phyloP scores from a whole-genome alignment of 1,140 invertebrate genomes.

The Ceratitis capitata region DNA sequence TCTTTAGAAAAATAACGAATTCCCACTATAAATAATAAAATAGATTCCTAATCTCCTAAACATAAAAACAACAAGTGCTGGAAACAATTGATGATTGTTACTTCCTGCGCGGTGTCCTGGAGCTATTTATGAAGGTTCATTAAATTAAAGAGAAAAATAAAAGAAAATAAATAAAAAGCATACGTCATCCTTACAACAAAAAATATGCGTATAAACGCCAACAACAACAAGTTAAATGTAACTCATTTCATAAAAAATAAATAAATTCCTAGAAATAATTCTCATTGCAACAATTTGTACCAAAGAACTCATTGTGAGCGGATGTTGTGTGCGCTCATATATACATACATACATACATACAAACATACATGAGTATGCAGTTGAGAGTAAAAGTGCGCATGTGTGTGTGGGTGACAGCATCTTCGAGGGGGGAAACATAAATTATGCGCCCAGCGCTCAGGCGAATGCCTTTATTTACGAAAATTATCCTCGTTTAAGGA shows the following conservation, averaged over 20 bases:
- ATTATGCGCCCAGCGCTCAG: background rate
- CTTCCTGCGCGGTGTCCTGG: background rate
- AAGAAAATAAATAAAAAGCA: background rate
- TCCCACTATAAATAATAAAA: background rate
- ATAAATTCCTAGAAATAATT: background rate
- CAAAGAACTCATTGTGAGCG: background rate
- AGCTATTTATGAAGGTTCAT: constrained; percentile 14
- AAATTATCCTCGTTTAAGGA: background rate
- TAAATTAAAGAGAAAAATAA: background rate
- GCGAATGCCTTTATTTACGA: background rate
- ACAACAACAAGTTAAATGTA: background rate
- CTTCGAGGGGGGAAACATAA: background rate
- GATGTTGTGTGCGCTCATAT: background rate
- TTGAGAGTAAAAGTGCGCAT: background rate
- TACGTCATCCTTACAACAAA: background rate
- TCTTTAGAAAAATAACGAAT: background rate
- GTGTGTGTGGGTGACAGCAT: no score
- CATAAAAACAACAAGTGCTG: background rate
- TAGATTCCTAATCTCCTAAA: background rate
- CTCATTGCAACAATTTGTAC: background rate
- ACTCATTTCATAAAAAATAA: background rate
- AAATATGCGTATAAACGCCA: background rate
- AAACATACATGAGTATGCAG: no score
- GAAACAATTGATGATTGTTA: constrained; percentile 18
- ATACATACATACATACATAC: no score